Conservation (phyloP, 1,140 invertebrate species). For the Euura lappo region DNA sequence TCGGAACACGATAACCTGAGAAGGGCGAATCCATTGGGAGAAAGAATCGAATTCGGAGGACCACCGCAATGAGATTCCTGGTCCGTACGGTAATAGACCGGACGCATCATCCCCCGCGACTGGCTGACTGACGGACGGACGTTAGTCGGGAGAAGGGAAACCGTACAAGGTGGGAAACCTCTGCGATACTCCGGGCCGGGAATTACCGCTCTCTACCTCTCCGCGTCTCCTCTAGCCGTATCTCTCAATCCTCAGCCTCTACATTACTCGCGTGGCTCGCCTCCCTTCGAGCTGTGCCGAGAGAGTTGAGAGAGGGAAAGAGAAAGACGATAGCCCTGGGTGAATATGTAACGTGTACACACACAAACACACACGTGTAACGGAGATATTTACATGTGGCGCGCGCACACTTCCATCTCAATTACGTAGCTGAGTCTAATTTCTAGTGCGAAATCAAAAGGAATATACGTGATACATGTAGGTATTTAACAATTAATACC, state of each 20-base stretch:
- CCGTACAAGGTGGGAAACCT: conserved; percentile 19
- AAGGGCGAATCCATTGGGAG: no score
- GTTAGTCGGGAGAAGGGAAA: conserved; percentile 15
- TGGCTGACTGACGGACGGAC: conserved; percentile 20
- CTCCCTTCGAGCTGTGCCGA: neutral
- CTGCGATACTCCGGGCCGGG: conserved; percentile 38
- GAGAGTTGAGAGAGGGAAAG: neutral
- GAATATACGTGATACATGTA: neutral
- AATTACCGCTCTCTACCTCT: conserved; percentile 52
- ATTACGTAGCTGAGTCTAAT: neutral
- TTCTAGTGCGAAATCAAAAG: neutral
- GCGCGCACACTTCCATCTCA: no score
- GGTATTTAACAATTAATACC: neutral
- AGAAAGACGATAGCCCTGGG: neutral
- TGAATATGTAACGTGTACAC: no score
- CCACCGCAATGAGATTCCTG: conserved; percentile 15
- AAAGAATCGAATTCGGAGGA: conserved; percentile 16
- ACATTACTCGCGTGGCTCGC: neutral
- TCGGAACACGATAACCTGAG: no score
- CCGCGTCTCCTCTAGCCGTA: conserved; percentile 44
- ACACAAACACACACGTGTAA: no score
- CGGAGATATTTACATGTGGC: no score
- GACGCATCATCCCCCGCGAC: conserved; percentile 33
- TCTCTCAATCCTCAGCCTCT: conserved; percentile 28
- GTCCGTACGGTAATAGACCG: conserved; percentile 12